Evolutionary conservation across 2,797 vertebrate genomes (phyloP), one percentile per base, ranked within the genome.

Genomic region (Anguilla pacifica): DNA sequence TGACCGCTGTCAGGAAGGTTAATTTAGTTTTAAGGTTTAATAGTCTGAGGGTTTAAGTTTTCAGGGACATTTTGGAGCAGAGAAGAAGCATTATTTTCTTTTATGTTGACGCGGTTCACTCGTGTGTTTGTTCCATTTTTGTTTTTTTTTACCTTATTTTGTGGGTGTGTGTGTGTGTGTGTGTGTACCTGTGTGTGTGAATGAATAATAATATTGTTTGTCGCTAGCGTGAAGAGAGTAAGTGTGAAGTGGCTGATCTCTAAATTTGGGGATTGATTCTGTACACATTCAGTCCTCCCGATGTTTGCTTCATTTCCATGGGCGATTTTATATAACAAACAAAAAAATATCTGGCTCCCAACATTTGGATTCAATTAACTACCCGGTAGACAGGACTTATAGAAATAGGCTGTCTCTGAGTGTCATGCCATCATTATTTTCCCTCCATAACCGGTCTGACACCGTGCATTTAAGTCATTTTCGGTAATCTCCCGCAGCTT

Each of bases 321-420:
- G 84, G 28, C 13, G 39, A 85, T 28, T 85, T 67, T 85, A 13
- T 49, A 46, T 3, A 49, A 81, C 22, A 59, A 57, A 39, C 43
- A 31, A 85, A 46, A 82, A 51, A 4, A 51, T 64, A 64, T 85
- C 22, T 19, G 59, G 19, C 57, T 67, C 5, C n/a, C 31, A 49
- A 59, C 84, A 85, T 85, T 85, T 85, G 84, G 84, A 39, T 85
- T 67, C 57, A 85, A 67, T 85, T 57, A 85, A 11, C 25, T 6
- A n/a, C 35, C 59, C 57, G 22, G 17, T 59, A n/a, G 84, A 46
- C 84, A 43, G 35, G 51, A 15, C 57, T 39, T 46, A 39, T 64
- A 46, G 84, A 64, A 64, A 19, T 6, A 19, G 35, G 84, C 15
- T 6, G 59, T 85, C 67, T 67, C 55, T 46, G 57, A 85, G 84